Percentiles rank a stretch among this genome's conserved stretches.
Conservation (phyloP, 2,888 invertebrate genomes). For the Exephanes ischioxanthus region DNA sequence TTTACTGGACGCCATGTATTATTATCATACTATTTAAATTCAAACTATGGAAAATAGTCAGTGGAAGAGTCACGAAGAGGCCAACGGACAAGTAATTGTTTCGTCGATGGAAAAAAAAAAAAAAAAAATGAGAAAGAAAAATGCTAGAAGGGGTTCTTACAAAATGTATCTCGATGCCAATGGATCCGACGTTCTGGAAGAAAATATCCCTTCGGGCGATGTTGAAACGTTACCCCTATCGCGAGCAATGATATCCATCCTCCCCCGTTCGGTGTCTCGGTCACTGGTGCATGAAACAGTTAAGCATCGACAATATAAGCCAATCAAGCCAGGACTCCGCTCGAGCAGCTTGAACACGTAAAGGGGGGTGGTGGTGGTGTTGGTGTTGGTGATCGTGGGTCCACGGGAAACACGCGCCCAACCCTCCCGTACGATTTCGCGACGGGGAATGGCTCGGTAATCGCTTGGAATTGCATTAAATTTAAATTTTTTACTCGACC, state of each 20-base stretch:
- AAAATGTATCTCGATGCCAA: constrained; percentile 17
- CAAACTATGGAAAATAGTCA: neutral
- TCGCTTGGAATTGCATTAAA: constrained; percentile 84
- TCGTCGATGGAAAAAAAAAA: constrained; percentile 20
- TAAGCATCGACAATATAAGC: constrained; percentile 85
- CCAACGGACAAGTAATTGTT: constrained; percentile 23
- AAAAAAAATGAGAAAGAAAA: neutral
- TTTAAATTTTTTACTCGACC: constrained; percentile 80
- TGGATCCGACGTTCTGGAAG: constrained; percentile 63
- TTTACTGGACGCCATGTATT: too few species aligned
- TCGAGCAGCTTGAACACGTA: constrained; percentile 75
- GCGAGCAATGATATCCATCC: constrained; percentile 73
- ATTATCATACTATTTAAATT: constrained; percentile 15
- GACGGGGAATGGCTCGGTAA: constrained; percentile 78
- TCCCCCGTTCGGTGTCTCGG: constrained; percentile 74
- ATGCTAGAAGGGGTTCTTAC: neutral
- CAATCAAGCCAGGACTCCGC: constrained; percentile 79
- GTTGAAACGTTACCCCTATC: constrained; percentile 84
- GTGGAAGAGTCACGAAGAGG: neutral
- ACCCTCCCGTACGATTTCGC: constrained; percentile 14
- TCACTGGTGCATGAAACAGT: constrained; percentile 85
- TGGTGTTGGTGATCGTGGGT: constrained; percentile 2
- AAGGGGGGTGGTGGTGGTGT: constrained; percentile 56
- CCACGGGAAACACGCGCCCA: constrained; percentile 46
- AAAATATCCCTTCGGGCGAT: constrained; percentile 73